Percentiles rank a stretch among this genome's conserved stretches.
Evolutionary conservation across 1,140 invertebrate species (phyloP).

Genomic region (Asobara japonica): DNA sequence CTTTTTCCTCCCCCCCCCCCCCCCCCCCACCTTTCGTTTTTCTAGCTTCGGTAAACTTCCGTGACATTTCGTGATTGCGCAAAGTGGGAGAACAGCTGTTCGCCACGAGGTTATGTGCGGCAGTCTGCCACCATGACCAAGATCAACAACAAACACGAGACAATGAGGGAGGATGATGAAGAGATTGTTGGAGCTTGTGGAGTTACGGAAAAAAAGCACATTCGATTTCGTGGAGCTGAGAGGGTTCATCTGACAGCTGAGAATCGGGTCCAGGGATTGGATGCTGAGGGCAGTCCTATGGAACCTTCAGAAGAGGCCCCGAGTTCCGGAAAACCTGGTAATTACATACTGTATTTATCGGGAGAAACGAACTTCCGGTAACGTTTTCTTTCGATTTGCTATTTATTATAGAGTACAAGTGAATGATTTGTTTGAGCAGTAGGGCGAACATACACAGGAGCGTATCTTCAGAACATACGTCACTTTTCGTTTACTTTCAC

Average conservation of each 20-base stretch:
- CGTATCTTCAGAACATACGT: no score
- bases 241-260: constrained; percentile 20
- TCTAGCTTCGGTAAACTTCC: no score
- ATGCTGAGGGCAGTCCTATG: constrained; percentile 20
- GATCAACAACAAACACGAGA: constrained; percentile 31
- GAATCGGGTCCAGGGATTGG: constrained; percentile 28
- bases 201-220: constrained; percentile 38
- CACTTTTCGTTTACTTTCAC: neutral
- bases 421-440: no score
- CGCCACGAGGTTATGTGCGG: constrained; percentile 48
- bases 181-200: constrained; percentile 19
- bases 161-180: neutral
- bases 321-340: constrained; percentile 36
- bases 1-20: no score
- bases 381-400: no score
- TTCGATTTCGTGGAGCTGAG: constrained; percentile 38
- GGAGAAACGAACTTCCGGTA: neutral
- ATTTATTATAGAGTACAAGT: no score
- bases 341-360: neutral
- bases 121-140: constrained; percentile 44
- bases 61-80: neutral
- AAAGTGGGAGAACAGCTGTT: constrained; percentile 46
- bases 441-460: no score
- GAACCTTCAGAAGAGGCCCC: constrained; percentile 13
- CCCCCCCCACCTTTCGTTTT: no score